These are phyloP conservation scores for Diabrotica undecimpunctata DNA, from an alignment of 1,140 invertebrate genomes.

Conservation along the genomic window DNA sequence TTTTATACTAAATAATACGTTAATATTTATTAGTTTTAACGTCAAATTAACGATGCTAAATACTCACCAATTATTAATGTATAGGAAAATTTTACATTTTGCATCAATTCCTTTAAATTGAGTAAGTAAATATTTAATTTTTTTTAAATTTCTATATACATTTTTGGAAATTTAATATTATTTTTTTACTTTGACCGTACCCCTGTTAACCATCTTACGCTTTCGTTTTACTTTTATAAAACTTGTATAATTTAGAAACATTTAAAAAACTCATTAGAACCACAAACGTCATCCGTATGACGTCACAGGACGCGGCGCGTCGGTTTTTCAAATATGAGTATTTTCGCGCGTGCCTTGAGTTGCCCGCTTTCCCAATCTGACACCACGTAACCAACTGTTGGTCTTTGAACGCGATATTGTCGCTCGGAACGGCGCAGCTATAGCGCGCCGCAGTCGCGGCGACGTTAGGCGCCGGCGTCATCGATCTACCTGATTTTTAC, in stretches of 20 bases:
- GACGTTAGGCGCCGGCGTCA: background rate
- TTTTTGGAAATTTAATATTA: background rate
- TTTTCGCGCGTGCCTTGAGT: background rate
- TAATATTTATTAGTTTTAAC: too few relatives aligned
- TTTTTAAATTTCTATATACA: too few relatives aligned
- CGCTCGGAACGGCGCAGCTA: background rate
- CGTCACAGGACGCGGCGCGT: background rate
- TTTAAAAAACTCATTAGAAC: background rate
- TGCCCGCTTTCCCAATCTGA: background rate
- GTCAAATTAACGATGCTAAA: too few relatives aligned
- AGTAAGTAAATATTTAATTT: too few relatives aligned
- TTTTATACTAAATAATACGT: too few relatives aligned
- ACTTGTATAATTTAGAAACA: background rate
- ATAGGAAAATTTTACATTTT: too few relatives aligned
- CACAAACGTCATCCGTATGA: background rate
- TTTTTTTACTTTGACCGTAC: background rate
- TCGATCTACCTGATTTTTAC: background rate
- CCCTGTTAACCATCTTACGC: background rate
- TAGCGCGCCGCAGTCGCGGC: background rate
- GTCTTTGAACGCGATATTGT: background rate
- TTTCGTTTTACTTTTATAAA: background rate
- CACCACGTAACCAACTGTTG: constrained; percentile 1
- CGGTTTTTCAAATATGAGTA: background rate
- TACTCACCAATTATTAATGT: too few relatives aligned
- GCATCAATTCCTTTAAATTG: too few relatives aligned